phyloP scores from a whole-genome alignment of 2,113 vertebrate species.

The Xiphorhynchus elegans region DNA sequence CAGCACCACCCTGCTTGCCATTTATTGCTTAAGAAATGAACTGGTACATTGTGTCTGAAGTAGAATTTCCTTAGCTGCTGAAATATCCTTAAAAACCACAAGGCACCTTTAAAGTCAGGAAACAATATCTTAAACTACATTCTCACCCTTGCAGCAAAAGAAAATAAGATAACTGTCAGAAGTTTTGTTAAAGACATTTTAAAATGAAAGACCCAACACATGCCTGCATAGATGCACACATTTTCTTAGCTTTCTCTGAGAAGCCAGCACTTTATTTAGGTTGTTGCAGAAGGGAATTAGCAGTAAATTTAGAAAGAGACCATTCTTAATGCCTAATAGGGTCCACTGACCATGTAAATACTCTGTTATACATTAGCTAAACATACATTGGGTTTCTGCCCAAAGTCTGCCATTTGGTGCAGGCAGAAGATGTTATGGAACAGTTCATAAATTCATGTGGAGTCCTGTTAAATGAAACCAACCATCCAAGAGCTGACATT shows the following conservation, averaged over 20 bases:
- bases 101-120: constrained; percentile 63
- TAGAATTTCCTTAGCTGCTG: constrained; percentile 58
- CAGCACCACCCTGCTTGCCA: constrained; percentile 72
- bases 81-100: constrained; percentile 68
- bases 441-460: constrained; percentile 84
- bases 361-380: constrained; percentile 82
- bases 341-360: constrained; percentile 80
- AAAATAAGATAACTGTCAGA: constrained; percentile 70
- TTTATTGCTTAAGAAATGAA: constrained; percentile 82
- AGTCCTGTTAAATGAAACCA: constrained; percentile 82
- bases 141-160: constrained; percentile 42
- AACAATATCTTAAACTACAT: constrained; percentile 70
- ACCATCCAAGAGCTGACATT: constrained; percentile 81
- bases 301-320: constrained; percentile 74
- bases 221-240: not conserved
- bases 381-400: constrained; percentile 83
- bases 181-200: constrained; percentile 69
- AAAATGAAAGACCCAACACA: not conserved
- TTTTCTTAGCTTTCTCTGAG: constrained; percentile 8
- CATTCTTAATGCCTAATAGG: constrained; percentile 75
- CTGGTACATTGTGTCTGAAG: constrained; percentile 62
- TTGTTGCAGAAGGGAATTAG: constrained; percentile 69
- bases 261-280: constrained; percentile 53
- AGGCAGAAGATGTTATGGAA: constrained; percentile 81
- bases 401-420: constrained; percentile 81